Evolutionary conservation across 1,140 invertebrate species (phyloP), one percentile per base, ranked within the genome.

Genomic region (Patella vulgata): DNA sequence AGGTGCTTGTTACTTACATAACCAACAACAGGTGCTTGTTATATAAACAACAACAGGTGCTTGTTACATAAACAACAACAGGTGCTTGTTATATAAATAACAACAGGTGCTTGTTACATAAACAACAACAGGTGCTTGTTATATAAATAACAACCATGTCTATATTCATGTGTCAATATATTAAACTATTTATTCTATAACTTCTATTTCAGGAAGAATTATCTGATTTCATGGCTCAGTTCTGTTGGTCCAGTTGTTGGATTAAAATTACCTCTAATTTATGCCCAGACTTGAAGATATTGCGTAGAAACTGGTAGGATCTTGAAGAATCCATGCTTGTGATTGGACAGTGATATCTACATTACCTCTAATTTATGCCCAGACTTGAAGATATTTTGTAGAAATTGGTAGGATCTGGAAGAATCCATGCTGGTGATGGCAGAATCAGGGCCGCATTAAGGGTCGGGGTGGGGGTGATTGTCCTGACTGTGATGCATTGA

Each of bases 191-290:
- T 14, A 2, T n/a, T 25, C 3, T 42, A n/a, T 25, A 19, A 5
- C 33, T 19, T 42, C 17, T 42, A 3, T 55, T 36, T 36, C 33
- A 36, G n/a, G 52, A 77, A 75, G 40, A 78, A 79, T 36, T 82
- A 82, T 59, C 42, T 81, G 21, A 50, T 78, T 25, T 61, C 59
- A 27, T 82, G 80, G 80, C 36, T 82, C 39, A 75, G 74, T 66
- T 65, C 74, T 52, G 76, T 82, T 17, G 80, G 74, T 39, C 80
- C 80, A 30, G 71, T 82, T 21, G 73, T 79, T 23, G 63, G 74
- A n/a, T 58, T 82, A n/a, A 30, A 74, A 1, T 28, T 82, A 14
- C 63, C 77, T 17, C 48, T 73, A 25, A 27, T 51, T 2, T 79
- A 78, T 47, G 74, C 46, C 12, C 21, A 44, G 1, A 43, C 44